These are phyloP conservation scores for Tiphia femorata DNA, from an alignment of 2,888 invertebrate genomes.

Conservation along the genomic window DNA sequence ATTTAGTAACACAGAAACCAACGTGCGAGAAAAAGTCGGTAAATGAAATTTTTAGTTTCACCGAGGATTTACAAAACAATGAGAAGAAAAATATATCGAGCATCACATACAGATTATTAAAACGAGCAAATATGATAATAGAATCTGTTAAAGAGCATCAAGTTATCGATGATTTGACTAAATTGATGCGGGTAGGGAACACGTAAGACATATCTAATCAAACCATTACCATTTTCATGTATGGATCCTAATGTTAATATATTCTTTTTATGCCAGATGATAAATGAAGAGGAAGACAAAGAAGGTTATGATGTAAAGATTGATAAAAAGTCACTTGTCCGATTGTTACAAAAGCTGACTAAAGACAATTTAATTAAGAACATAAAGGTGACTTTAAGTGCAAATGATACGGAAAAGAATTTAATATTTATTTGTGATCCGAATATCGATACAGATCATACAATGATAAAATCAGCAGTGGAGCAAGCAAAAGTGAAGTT, in stretches of 20 bases:
- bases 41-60: constrained; percentile 53
- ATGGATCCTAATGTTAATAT: not conserved
- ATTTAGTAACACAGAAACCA: constrained; percentile 60
- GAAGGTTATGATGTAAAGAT: constrained; percentile 73
- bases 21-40: constrained; percentile 45
- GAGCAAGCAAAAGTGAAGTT: constrained; percentile 76
- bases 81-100: constrained; percentile 44
- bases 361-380: constrained; percentile 73
- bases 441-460: constrained; percentile 68
- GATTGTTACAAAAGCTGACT: constrained; percentile 74
- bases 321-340: constrained; percentile 76
- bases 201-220: not conserved
- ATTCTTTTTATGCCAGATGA: constrained; percentile 56
- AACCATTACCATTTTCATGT: not conserved
- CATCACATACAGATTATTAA: constrained; percentile 69
- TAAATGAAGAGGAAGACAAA: constrained; percentile 72
- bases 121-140: constrained; percentile 76
- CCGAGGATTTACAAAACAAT: constrained; percentile 51
- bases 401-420: constrained; percentile 67
- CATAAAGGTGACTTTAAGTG: constrained; percentile 70
- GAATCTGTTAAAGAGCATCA: constrained; percentile 73
- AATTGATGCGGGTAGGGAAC: constrained; percentile 69
- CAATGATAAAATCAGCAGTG: constrained; percentile 72
- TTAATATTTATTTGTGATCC: constrained; percentile 73
- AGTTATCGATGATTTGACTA: constrained; percentile 72